Base-by-base conservation (phyloP, 2,888 invertebrate genomes). In the Cryptophagus acutangulus region DNA sequence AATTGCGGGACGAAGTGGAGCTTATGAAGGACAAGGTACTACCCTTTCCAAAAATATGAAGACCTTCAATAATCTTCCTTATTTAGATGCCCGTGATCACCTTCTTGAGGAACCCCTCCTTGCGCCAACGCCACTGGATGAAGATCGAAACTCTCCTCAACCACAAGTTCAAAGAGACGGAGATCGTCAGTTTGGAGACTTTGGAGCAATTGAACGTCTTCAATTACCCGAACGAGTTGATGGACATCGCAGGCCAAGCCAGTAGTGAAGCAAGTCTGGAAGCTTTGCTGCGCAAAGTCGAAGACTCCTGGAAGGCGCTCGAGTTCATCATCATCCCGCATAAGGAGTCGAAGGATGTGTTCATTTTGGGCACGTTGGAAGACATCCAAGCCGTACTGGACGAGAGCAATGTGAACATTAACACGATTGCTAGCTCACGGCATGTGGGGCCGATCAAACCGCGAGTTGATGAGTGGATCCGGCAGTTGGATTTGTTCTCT, bases 231-330 rank as follows among this genome's bases (percentile, higher is more conserved):
- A 78, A 83, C 6, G 79, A 83, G 45, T 67, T 94, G 10, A 84
- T 86, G 78, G 89, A 92, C 61, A 80, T 93, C 5, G 86, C 91
- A 0, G 84, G 84, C 0, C 87, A 89, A 63, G 93, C 93, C 0
- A 89, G 87, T 54, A 89, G 91, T 2, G 93, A 94, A 65, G 83
- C 84, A 2, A 83, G 84, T 3, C 74, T 93, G 8, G 92, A 93
- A 67, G 70, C 72, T 4, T 74, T 92, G 58, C 71, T 93, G 3
- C 86, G 83, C 59, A 88, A 84, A 74, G 84, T 81, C 28, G 90
- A 91, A 66, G 85, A 84, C 51, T 72, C 82, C 2, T 93, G 92
- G 91, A 84, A 87, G 52, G 70, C 79, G 0, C 72, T 87, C 1
- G 88, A 91, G 60, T 84, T 92, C 52, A 74, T 80, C 1, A 81